Evolutionary conservation across 1,140 invertebrate genomes (phyloP).

Genomic region (Triops longicaudatus): DNA sequence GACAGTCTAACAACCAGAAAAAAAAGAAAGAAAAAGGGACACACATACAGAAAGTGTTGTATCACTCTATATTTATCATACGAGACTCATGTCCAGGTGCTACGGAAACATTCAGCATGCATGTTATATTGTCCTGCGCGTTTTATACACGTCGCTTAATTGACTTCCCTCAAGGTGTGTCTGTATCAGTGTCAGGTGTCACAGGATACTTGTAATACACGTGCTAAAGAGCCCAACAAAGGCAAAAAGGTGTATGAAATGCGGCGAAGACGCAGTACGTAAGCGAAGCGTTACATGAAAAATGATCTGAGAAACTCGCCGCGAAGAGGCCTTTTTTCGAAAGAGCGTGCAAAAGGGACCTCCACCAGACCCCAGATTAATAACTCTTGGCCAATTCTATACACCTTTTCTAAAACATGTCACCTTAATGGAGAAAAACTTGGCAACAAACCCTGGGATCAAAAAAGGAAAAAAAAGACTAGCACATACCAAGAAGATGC

Average conservation of each 20-base stretch:
- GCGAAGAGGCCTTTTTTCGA: neutral
- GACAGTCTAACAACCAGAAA: neutral
- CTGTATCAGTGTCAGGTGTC: conserved; percentile 7
- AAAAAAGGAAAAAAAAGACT: neutral
- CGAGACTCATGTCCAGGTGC: neutral
- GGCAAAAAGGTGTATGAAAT: neutral
- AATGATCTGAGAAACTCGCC: conserved; percentile 2
- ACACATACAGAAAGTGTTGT: neutral
- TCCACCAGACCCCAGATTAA: neutral
- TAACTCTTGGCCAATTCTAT: conserved; percentile 12
- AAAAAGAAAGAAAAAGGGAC: neutral
- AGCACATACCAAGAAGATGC: no score
- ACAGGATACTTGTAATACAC: neutral
- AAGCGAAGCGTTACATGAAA: neutral
- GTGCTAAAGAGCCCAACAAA: no score
- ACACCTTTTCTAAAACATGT: neutral
- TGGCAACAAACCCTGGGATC: neutral
- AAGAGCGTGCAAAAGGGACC: neutral
- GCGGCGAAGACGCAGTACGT: neutral
- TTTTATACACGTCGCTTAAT: neutral
- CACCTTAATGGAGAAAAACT: neutral
- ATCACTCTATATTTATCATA: neutral
- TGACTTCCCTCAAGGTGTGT: conserved; percentile 7
- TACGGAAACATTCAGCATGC: neutral
- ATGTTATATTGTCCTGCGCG: neutral